A percentile compares a stretch with the other conserved stretches of the same genome.
These are phyloP conservation scores for Iselma pallidipennis DNA, from an alignment of 2,888 invertebrate species.

Conservation along the genomic window DNA sequence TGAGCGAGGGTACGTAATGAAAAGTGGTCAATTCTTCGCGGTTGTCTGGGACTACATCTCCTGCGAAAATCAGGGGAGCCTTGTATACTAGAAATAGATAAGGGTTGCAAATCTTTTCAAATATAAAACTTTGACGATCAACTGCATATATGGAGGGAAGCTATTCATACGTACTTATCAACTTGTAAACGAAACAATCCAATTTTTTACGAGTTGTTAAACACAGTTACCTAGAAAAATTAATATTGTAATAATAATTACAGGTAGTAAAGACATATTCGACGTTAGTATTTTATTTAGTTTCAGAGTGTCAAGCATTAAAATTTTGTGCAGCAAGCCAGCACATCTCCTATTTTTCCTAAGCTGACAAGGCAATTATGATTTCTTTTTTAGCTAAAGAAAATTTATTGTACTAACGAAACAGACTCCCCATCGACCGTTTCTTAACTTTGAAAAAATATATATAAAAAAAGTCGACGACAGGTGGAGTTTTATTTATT, in stretches of 20 bases:
- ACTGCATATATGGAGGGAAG: too few relatives aligned
- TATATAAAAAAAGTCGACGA: not conserved
- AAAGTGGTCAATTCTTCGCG: too few relatives aligned
- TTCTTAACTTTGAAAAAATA: not conserved
- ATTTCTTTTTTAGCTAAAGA: not conserved
- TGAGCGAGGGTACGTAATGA: too few relatives aligned
- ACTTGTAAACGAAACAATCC: too few relatives aligned
- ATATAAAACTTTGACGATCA: too few relatives aligned
- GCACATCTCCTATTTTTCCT: constrained; percentile 5
- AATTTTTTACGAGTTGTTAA: too few relatives aligned
- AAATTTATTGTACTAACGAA: constrained; percentile 1
- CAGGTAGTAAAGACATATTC: not conserved
- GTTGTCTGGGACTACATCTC: too few relatives aligned
- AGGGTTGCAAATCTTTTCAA: too few relatives aligned
- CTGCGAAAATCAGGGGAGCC: too few relatives aligned
- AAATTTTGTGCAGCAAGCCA: constrained; percentile 3
- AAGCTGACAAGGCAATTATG: constrained; percentile 9
- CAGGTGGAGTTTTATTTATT: not conserved
- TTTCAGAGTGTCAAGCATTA: not conserved
- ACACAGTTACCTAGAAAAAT: not conserved
- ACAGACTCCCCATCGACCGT: not conserved
- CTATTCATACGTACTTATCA: too few relatives aligned
- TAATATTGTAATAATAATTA: not conserved
- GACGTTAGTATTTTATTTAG: not conserved
- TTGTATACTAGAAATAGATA: too few relatives aligned